phyloP scores from a whole-genome alignment of 2,888 invertebrate species.

The Mythimna loreyi region DNA sequence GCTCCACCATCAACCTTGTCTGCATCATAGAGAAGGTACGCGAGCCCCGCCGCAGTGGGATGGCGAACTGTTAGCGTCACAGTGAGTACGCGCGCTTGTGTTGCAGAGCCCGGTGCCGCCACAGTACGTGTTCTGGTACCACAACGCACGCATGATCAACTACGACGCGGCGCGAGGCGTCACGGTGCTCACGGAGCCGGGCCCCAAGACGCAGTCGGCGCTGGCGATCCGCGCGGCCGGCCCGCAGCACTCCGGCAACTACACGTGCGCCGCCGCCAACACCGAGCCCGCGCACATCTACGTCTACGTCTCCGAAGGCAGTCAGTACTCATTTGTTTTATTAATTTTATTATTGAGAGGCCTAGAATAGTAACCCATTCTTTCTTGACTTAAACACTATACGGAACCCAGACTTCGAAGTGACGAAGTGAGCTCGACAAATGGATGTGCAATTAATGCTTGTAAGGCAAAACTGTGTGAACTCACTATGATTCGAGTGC shows the following conservation, averaged over 20 bases:
- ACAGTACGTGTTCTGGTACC: conserved; percentile 98
- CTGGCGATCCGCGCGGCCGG: conserved; percentile 96
- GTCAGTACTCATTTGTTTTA: conserved; percentile 72
- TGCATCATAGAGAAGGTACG: conserved; percentile 97
- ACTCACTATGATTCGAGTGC: no score
- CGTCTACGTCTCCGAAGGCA: conserved; percentile 97
- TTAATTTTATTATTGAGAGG: no score
- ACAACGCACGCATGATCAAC: conserved; percentile 98
- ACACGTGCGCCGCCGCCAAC: conserved; percentile 97
- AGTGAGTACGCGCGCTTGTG: conserved; percentile 62
- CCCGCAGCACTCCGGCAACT: conserved; percentile 97
- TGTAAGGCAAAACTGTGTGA: no score
- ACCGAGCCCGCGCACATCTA: conserved; percentile 97
- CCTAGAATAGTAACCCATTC: no score
- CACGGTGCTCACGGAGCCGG: conserved; percentile 95
- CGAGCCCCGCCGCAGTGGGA: neutral
- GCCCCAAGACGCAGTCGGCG: conserved; percentile 96
- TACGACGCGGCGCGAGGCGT: conserved; percentile 96
- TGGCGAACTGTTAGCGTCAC: neutral
- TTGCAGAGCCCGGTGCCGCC: conserved; percentile 97
- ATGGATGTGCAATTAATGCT: no score
- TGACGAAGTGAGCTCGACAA: no score
- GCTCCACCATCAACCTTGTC: conserved; percentile 96
- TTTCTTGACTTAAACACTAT: no score
- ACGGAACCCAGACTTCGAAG: no score